phyloP scores from a whole-genome alignment of 2,888 invertebrate species.

The Hydraecia micacea region DNA sequence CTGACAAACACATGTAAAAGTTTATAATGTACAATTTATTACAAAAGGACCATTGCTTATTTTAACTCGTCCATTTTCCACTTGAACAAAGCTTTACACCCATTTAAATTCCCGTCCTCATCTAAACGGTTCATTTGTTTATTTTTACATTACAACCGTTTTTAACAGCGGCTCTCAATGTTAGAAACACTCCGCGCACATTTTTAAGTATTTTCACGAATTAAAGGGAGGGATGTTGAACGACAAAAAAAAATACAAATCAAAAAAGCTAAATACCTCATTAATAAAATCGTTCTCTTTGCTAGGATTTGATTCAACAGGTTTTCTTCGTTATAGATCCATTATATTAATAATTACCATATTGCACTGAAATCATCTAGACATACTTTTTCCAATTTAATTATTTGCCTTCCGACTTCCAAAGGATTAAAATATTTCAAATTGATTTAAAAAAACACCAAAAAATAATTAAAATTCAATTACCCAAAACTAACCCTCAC shows the following conservation, averaged over 20 bases:
- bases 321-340: background rate
- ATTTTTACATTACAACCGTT: conserved; percentile 59
- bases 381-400: background rate
- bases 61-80: conserved; percentile 51
- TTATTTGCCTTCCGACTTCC: rapidly evolving
- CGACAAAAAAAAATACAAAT: background rate
- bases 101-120: conserved; percentile 59
- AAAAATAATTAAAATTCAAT: conserved; percentile 48
- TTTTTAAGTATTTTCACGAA: conserved; percentile 5
- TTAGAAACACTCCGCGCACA: conserved; percentile 2
- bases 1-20: conserved; percentile 39
- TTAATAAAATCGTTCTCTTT: background rate
- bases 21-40: conserved; percentile 38
- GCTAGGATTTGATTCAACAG: background rate
- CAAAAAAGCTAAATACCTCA: background rate
- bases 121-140: conserved; percentile 61
- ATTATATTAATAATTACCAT: too few species aligned
- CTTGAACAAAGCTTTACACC: conserved; percentile 47
- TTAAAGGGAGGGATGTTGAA: background rate
- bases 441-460: background rate
- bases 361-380: background rate
- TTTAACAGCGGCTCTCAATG: conserved; percentile 53
- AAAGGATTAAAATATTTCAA: background rate
- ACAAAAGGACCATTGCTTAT: conserved; percentile 38
- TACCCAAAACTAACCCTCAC: conserved; percentile 37